A percentile compares a stretch with the other conserved stretches of the same genome.
Conservation (phyloP, 2,888 invertebrate species). For the Nemotelus pantherinus region DNA sequence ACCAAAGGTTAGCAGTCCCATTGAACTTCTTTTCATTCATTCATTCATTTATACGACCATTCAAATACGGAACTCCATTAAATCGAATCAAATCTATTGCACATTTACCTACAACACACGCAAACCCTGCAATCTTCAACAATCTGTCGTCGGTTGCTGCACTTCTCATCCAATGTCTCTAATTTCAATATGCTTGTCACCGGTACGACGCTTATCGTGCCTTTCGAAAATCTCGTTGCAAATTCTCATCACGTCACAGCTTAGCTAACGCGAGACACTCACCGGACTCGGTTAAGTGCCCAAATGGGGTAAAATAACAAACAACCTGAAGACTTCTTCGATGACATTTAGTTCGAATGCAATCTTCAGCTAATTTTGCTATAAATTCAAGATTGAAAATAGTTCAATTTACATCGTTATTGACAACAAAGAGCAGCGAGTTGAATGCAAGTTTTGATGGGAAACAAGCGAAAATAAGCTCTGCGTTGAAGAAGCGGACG, state of each 20-base stretch:
- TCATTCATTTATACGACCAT: neutral
- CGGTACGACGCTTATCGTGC: slow-evolving; percentile 27
- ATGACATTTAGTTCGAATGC: slow-evolving; percentile 40
- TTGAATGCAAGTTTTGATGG: neutral
- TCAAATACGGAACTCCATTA: slow-evolving; percentile 33
- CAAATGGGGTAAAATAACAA: neutral
- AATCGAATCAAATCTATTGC: neutral
- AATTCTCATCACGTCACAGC: no score
- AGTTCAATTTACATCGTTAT: slow-evolving; percentile 20
- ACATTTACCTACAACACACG: slow-evolving; percentile 11
- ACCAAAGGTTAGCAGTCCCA: no score
- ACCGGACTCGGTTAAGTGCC: no score
- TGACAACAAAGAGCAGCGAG: neutral
- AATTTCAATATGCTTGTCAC: slow-evolving; percentile 35
- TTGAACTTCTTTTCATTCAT: neutral
- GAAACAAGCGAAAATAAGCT: no score
- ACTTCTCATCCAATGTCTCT: neutral
- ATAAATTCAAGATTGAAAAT: slow-evolving; percentile 41
- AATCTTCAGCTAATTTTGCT: slow-evolving; percentile 38
- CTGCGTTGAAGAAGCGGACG: no score
- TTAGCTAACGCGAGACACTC: no score
- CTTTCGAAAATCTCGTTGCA: neutral
- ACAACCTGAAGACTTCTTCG: neutral
- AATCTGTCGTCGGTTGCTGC: neutral
- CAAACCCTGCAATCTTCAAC: neutral